Evolutionary conservation across 2,113 vertebrate genomes (phyloP).

Genomic region (Tyrannus savana): DNA sequence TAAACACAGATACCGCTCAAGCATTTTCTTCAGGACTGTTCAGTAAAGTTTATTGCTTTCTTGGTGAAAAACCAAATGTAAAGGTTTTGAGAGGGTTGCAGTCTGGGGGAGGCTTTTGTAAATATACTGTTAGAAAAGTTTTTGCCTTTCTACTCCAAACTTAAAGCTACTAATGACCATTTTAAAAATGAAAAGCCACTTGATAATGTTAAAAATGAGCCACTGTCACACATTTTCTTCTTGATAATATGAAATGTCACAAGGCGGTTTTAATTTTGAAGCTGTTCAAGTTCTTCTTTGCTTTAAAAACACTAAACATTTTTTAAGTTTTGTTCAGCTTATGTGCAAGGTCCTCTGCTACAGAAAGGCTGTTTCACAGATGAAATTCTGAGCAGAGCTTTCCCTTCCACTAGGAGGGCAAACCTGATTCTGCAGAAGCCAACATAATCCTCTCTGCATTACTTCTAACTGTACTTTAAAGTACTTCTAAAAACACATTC

Average conservation of each 20-base stretch:
- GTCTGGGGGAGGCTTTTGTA: neutral
- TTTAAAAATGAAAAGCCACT: neutral
- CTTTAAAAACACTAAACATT: neutral
- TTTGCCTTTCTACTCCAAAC: neutral
- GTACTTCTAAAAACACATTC: neutral
- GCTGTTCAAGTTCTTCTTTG: neutral
- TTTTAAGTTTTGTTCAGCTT: neutral
- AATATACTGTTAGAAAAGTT: neutral
- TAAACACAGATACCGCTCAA: neutral
- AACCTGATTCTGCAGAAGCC: neutral
- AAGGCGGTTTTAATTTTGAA: neutral
- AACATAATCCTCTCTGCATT: neutral
- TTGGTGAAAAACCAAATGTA: neutral
- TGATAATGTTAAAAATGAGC: neutral
- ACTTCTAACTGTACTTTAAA: neutral
- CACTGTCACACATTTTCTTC: neutral
- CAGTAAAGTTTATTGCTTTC: neutral
- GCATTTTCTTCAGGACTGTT: neutral
- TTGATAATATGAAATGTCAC: neutral
- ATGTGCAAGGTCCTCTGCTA: neutral
- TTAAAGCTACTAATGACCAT: neutral
- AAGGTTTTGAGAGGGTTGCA: neutral
- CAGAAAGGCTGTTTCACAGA: neutral
- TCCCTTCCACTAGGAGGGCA: neutral
- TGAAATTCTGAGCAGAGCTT: neutral